phyloP scores from a whole-genome alignment of 2,888 invertebrate species.

The Caenorhabditis sp. region DNA sequence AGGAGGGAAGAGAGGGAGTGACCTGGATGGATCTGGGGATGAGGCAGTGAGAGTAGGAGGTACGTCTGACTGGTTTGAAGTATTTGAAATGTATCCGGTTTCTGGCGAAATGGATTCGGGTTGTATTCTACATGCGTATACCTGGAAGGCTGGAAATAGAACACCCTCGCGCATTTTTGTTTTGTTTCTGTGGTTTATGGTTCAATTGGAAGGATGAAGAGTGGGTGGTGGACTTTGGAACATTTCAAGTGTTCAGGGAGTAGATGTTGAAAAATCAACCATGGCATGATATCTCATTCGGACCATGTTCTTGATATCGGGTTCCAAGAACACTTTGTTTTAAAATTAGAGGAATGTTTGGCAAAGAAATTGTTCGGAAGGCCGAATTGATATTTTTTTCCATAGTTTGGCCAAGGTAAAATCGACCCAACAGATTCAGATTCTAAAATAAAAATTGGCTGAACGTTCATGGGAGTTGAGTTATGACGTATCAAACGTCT shows the following conservation, averaged over 20 bases:
- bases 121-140: conserved; percentile 5
- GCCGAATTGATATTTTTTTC: no score
- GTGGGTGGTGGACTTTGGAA: conserved; percentile 31
- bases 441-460: no score
- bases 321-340: no score
- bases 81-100: conserved; percentile 64
- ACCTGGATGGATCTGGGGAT: conserved; percentile 40
- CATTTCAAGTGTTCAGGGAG: background rate
- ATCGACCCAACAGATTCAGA: no score
- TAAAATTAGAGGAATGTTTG: no score
- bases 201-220: conserved; percentile 2
- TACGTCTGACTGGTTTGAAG: conserved; percentile 36
- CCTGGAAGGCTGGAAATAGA: conserved; percentile 21
- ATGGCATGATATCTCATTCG: background rate
- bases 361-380: no score
- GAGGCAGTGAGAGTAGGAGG: conserved; percentile 4
- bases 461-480: no score
- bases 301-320: no score
- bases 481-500: no score
- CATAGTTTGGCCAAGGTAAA: no score
- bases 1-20: conserved; percentile 8
- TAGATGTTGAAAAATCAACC: background rate
- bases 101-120: conserved; percentile 20
- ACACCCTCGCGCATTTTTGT: background rate
- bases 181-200: conserved; percentile 16